Base-by-base conservation (phyloP, 2,888 invertebrate genomes). In the Lottia gigantea region DNA sequence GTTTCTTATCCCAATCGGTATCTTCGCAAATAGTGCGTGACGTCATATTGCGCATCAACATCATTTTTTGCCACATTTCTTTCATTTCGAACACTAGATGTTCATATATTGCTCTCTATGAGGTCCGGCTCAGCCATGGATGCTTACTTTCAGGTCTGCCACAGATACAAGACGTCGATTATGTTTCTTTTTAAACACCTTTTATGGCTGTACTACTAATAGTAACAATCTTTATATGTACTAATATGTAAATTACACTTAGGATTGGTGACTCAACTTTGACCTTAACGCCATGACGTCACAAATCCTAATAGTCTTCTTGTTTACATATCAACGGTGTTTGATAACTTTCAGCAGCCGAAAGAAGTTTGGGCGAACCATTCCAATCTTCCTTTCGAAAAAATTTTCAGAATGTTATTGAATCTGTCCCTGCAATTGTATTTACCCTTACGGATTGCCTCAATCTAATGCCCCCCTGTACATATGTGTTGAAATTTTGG, bases 221-320 rank as follows among this genome's bases (percentile, higher is more conserved):
- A 55, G 55, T 23, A 7, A 55, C 23, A 55, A 19, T 49, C 8
- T 23, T 8, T 19, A 55, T 19, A 55, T 55, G 55, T 23, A 55
- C 55, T 55, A 12, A 55, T 55, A 55, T 23, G 55, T 55, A 55
- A 55, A 55, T 23, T 19, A 19, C 23, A 12, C 23, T 8, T 11
- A 14, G 40, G 40, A 6, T 40, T 40, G 40, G 40, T 40, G 40
- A 19, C 12, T n/a, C 49, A 55, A 19, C 55, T 55, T 55, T 55
- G 55, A 55, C 55, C 55, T 55, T 55, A 55, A 23, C 55, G 19
- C 14, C 11, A 55, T 55, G 55, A 55, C 55, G 55, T 55, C 19
- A 19, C 14, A 55, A 55, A 55, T 55, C 19, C 55, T 55, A 55
- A 55, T 55, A 55, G 19, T 23, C 55, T 55, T 19, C 55, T 23